These are phyloP conservation scores for Ophioderma brevispina DNA, from an alignment of 35 echinoderm and acorn worm genomes.

Conservation along the genomic window DNA sequence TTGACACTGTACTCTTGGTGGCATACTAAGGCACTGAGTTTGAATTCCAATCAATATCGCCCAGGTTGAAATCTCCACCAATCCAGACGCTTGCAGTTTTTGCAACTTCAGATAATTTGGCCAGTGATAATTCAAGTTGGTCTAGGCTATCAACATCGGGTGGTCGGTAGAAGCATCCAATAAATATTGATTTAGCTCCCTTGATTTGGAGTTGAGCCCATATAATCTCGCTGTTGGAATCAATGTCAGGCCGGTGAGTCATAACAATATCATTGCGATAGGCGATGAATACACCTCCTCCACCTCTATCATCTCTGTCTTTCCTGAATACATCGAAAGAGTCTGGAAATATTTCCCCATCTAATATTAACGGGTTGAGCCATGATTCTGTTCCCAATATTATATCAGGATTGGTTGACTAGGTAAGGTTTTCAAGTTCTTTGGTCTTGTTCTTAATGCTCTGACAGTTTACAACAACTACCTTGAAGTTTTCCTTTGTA, in stretches of 20 bases:
- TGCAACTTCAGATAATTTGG: background rate
- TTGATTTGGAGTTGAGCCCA: constrained; percentile 44
- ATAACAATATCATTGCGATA: constrained; percentile 27
- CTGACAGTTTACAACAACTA: constrained; percentile 28
- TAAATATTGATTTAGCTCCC: constrained; percentile 36
- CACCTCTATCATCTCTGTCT: constrained; percentile 1
- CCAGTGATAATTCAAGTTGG: constrained; percentile 2
- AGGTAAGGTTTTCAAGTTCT: constrained; percentile 45
- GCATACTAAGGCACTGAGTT: constrained; percentile 27
- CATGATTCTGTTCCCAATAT: constrained; percentile 20
- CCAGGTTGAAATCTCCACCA: constrained; percentile 36
- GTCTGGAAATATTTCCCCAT: constrained; percentile 50
- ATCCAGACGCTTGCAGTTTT: constrained; percentile 20
- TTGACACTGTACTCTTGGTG: constrained; percentile 27
- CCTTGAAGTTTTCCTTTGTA: background rate
- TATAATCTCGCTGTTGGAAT: constrained; percentile 19
- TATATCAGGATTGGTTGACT: constrained; percentile 34
- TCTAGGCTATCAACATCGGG: constrained; percentile 9
- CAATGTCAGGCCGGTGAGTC: constrained; percentile 26
- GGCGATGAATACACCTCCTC: constrained; percentile 55
- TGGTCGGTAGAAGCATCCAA: constrained; percentile 50
- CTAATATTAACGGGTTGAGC: constrained; percentile 24
- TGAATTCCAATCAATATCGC: constrained; percentile 39
- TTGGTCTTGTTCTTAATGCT: constrained; percentile 42
- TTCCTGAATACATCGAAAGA: background rate